phyloP scores from a whole-genome alignment of 2,888 invertebrate species.

The Cynaeus angustus region DNA sequence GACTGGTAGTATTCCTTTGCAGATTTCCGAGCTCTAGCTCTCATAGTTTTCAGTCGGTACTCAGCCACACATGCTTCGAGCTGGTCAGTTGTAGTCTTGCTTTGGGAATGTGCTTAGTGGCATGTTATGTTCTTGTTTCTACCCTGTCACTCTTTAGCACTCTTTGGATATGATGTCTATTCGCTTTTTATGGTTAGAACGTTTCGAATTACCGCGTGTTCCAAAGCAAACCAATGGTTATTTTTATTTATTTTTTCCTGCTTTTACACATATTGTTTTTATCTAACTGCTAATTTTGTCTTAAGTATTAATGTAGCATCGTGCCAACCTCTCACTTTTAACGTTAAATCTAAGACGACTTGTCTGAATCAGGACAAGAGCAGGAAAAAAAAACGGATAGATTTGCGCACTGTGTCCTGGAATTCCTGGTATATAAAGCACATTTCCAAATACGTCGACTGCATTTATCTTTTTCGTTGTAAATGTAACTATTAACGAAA shows the following conservation, averaged over 20 bases:
- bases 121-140: conserved; percentile 54
- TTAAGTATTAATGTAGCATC: no score
- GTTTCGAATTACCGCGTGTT: not conserved
- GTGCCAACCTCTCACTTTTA: no score
- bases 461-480: conserved; percentile 20
- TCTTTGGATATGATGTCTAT: conserved; percentile 44
- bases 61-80: conserved; percentile 72
- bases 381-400: no score
- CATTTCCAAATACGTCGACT: conserved; percentile 53
- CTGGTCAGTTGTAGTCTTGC: conserved; percentile 70
- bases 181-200: conserved; percentile 44
- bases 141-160: conserved; percentile 44
- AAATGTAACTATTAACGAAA: no score
- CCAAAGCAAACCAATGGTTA: no score
- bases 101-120: conserved; percentile 63
- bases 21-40: conserved; percentile 86
- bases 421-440: conserved; percentile 36
- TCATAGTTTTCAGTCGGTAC: conserved; percentile 82
- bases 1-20: conserved; percentile 76
- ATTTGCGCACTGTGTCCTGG: no score
- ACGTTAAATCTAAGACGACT: no score
- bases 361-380: no score
- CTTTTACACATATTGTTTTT: no score
- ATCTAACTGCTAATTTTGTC: no score
- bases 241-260: no score